These are phyloP conservation scores for Scaptomyza reducta DNA, from an alignment of 2,888 invertebrate genomes.

Conservation along the genomic window DNA sequence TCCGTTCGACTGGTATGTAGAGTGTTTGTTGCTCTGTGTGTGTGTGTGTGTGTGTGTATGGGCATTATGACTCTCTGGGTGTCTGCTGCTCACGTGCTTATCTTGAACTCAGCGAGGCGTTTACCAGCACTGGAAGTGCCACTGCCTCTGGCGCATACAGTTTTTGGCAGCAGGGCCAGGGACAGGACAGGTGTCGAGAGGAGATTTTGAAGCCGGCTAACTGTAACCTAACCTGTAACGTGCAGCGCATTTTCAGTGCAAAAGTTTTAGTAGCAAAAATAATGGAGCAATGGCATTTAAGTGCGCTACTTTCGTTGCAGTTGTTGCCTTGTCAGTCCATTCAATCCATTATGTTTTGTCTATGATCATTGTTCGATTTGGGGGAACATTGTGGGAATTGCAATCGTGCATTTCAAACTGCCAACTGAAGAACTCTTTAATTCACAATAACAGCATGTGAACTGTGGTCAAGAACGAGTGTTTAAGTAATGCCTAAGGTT, in stretches of 20 bases:
- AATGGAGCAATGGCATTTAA: constrained; percentile 71
- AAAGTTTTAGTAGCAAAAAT: constrained; percentile 76
- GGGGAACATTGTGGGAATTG: constrained; percentile 9
- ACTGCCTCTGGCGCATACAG: constrained; percentile 19
- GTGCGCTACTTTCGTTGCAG: constrained; percentile 41
- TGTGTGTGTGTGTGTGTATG: neutral
- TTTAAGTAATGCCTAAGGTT: neutral
- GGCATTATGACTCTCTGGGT: constrained; percentile 5
- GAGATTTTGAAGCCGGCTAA: neutral
- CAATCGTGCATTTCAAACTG: neutral
- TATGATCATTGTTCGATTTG: constrained; percentile 55
- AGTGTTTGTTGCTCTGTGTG: neutral
- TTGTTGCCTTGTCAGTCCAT: constrained; percentile 31
- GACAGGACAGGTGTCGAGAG: neutral
- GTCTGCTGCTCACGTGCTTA: constrained; percentile 74
- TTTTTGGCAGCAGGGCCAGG: constrained; percentile 21
- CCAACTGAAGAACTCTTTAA: neutral
- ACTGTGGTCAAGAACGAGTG: neutral
- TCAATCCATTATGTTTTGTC: constrained; percentile 30
- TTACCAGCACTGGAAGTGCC: constrained; percentile 51
- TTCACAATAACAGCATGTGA: neutral
- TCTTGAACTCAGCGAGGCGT: constrained; percentile 63
- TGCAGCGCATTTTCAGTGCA: constrained; percentile 73
- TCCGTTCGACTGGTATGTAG: constrained; percentile 1
- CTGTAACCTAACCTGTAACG: constrained; percentile 52